Evolutionary conservation across 2,888 invertebrate genomes (phyloP), one percentile per base, ranked within the genome.

Genomic region (Drosophila borealis): DNA sequence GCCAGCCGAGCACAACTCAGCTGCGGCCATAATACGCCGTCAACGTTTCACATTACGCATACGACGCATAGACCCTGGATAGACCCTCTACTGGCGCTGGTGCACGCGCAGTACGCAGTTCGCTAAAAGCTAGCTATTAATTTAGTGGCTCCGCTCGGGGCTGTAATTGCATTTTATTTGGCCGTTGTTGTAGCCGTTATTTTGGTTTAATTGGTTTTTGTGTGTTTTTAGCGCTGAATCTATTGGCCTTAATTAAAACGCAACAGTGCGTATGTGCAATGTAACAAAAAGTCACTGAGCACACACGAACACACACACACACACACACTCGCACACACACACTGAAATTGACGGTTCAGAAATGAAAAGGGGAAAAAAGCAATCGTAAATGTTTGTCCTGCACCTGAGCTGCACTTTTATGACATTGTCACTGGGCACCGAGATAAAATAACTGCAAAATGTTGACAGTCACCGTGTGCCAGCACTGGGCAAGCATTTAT

Each of bases 191-290:
- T 46, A 48, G 68, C 64, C 59, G 72, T 61, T 80, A 63, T 72
- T 85, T 81, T 88, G 82, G 88, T 83, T 83, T 83, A 83, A 83
- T 83, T 83, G 88, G 82, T 83, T 83, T 83, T 79, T 74, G 75
- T 72, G 71, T 82, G 75, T 60, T 78, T 78, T 75, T 73, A 68
- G 73, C 73, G 73, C 69, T 64, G 69, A 68, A 87, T 82, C 79
- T 84, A 84, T 82, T 84, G 72, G 51, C 74, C 85, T 85, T 83
- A 85, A 83, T 83, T 83, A 85, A 83, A 83, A 85, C 71, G 82
- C 83, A 88, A 81, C 88, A 74, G 82, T 85, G 82, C 83, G 88
- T 87, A 70, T 81, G 76, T 70, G 74, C 72, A 70, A 76, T 79
- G 74, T 74, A 78, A 74, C 84, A 83, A 87, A 82, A 87, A 82